Evolutionary conservation across 2,113 vertebrate species (phyloP).

Genomic region (Prunella fulvescens): DNA sequence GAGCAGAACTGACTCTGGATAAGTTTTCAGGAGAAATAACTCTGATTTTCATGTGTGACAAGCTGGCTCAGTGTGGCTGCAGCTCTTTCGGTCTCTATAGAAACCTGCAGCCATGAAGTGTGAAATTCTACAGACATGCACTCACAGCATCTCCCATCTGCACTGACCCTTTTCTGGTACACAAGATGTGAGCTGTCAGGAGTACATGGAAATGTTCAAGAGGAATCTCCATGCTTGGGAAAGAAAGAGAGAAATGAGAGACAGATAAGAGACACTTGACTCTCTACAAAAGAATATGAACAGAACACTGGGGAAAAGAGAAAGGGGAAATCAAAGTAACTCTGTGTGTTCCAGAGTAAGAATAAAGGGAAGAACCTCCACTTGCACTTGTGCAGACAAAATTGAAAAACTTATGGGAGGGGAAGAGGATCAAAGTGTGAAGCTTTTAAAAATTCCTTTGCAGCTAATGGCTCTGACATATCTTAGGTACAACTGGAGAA

Average conservation of each 20-base stretch:
- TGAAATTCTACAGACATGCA: neutral
- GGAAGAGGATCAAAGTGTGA: neutral
- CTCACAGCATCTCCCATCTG: neutral
- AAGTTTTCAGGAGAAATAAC: neutral
- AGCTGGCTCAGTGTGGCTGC: neutral
- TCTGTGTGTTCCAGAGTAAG: neutral
- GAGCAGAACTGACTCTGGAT: neutral
- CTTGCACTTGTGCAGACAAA: neutral
- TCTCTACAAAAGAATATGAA: neutral
- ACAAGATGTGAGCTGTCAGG: neutral
- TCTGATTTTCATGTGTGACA: neutral
- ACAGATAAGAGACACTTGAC: neutral
- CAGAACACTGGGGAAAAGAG: neutral
- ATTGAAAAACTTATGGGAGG: neutral
- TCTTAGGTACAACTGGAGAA: neutral
- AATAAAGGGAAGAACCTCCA: neutral
- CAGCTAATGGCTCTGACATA: neutral
- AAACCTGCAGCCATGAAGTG: neutral
- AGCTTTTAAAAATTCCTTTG: neutral
- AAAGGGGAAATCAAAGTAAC: neutral
- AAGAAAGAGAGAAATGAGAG: neutral
- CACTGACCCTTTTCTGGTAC: neutral
- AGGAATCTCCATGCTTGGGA: neutral
- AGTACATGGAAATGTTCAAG: neutral
- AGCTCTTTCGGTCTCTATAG: neutral